A percentile compares a stretch with the other conserved stretches of the same genome.
Conservation (phyloP, 2,888 invertebrate species). For the Cryptocephalus primarius region DNA sequence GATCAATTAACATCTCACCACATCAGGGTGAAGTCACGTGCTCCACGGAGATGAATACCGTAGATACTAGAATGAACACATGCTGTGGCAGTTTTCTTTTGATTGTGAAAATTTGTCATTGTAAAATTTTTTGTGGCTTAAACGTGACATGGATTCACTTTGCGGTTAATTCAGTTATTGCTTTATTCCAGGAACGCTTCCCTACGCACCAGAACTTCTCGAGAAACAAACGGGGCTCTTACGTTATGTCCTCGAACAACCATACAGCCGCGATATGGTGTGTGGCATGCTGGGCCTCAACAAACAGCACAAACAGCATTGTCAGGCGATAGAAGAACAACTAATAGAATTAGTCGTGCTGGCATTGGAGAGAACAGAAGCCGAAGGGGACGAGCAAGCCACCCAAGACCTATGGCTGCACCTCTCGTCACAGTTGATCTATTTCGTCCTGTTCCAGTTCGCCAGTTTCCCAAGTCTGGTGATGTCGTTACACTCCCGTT, state of each 20-base stretch:
- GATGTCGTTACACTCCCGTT: constrained; percentile 68
- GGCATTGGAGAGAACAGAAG: constrained; percentile 87
- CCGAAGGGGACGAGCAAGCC: constrained; percentile 43
- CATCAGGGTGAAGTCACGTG: too few species aligned
- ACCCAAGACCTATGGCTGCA: constrained; percentile 87
- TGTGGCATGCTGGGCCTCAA: constrained; percentile 89
- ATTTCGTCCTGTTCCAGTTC: constrained; percentile 89
- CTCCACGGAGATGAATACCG: too few species aligned
- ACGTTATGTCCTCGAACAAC: constrained; percentile 86
- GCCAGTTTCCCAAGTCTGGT: constrained; percentile 77
- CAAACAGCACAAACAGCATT: constrained; percentile 63
- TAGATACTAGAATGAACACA: too few species aligned
- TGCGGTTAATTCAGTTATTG: neutral
- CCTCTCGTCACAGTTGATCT: constrained; percentile 87
- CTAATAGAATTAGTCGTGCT: constrained; percentile 81
- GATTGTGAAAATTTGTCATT: too few species aligned
- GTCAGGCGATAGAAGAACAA: constrained; percentile 84
- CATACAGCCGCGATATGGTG: constrained; percentile 93
- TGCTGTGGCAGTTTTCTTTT: too few species aligned
- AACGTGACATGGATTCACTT: neutral
- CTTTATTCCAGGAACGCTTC: constrained; percentile 49
- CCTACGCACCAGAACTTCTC: constrained; percentile 77
- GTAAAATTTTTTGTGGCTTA: too few species aligned
- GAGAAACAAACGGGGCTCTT: constrained; percentile 82
- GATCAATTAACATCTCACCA: too few species aligned